A percentile compares a stretch with the other conserved stretches of the same genome.
Evolutionary conservation across 1,140 invertebrate genomes (phyloP).

Genomic region (Scaptomyza hsui): DNA sequence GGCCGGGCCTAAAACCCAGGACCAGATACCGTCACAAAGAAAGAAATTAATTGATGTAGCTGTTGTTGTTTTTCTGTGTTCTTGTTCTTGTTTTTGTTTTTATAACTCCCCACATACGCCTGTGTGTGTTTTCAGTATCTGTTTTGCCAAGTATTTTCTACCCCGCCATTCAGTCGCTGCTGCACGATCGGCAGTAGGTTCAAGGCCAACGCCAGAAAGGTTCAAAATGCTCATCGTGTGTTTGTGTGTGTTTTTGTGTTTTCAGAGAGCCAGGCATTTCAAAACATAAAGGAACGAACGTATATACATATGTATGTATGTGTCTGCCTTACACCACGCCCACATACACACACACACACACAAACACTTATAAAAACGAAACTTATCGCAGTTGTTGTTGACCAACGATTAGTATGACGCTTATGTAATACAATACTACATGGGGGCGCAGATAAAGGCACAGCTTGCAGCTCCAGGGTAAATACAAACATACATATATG

Average conservation of each 20-base stretch:
- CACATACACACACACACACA: conserved; percentile 4
- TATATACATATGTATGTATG: background rate
- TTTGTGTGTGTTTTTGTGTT: conserved; percentile 10
- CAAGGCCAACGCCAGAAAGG: conserved; percentile 76
- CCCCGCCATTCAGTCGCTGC: background rate
- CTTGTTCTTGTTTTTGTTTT: background rate
- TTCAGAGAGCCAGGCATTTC: conserved; percentile 21
- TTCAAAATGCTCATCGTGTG: conserved; percentile 60
- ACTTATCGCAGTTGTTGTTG: conserved; percentile 48
- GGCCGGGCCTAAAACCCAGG: too few species aligned
- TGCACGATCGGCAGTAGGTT: conserved; percentile 63
- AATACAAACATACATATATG: conserved; percentile 21
- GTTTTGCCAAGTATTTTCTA: conserved; percentile 54
- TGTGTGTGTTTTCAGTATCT: conserved; percentile 33
- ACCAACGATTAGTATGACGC: conserved; percentile 39
- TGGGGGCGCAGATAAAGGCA: conserved; percentile 42
- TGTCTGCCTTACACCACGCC: conserved; percentile 6
- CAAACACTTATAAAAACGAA: conserved; percentile 41
- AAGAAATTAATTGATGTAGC: background rate
- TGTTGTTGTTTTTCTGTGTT: background rate
- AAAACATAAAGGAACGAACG: conserved; percentile 5
- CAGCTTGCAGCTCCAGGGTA: conserved; percentile 27
- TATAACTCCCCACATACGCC: background rate
- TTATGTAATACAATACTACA: conserved; percentile 72
- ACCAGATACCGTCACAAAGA: background rate